phyloP scores from a whole-genome alignment of 2,797 vertebrate genomes.

The Sebastes steindachneri region DNA sequence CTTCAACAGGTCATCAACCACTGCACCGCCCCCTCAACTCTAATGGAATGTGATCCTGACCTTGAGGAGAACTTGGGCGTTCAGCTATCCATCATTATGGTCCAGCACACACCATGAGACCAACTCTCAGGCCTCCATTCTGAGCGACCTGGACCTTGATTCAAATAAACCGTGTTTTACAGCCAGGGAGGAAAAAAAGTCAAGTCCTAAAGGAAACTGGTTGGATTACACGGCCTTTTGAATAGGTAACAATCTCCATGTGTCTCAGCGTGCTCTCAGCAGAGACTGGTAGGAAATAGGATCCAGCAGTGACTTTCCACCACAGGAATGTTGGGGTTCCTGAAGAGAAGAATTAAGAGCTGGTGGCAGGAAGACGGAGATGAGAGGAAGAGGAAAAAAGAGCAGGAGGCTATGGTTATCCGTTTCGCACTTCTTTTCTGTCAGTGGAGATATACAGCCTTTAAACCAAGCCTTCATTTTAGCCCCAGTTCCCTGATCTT shows the following conservation, averaged over 20 bases:
- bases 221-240: conserved; percentile 68
- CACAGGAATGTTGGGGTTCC: conserved; percentile 72
- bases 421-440: conserved; percentile 29
- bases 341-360: conserved; percentile 35
- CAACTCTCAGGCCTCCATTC: neutral
- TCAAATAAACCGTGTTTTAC: conserved; percentile 40
- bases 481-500: conserved; percentile 28
- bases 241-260: conserved; percentile 76
- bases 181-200: conserved; percentile 7
- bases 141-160: neutral
- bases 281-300: conserved; percentile 61
- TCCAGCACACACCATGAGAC: neutral
- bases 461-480: conserved; percentile 39
- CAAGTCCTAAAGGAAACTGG: conserved; percentile 43
- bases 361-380: conserved; percentile 34
- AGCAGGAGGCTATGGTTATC: conserved; percentile 7
- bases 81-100: neutral
- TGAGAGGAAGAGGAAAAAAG: neutral
- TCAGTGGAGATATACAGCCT: conserved; percentile 32
- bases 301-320: conserved; percentile 72
- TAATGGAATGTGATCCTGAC: neutral
- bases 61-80: neutral
- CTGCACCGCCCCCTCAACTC: neutral
- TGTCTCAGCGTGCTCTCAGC: conserved; percentile 62
- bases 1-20: neutral